A percentile compares a stretch with the other conserved stretches of the same genome.
Conservation (phyloP, 2,888 invertebrate species). For the Pherbina coryleti region DNA sequence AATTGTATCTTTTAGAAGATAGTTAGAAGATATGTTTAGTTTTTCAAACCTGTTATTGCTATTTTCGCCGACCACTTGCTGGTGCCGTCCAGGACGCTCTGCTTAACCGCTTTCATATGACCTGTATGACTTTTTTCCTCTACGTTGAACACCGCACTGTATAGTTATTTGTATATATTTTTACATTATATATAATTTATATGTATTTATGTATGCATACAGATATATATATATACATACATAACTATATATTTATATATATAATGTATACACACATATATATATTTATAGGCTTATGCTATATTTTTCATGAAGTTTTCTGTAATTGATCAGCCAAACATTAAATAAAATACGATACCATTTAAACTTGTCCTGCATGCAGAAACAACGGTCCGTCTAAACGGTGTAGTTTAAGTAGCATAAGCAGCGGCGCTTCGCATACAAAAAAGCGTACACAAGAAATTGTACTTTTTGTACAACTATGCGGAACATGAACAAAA, state of each 20-base stretch:
- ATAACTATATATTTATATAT: slow-evolving; percentile 10
- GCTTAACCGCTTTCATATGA: slow-evolving; percentile 98
- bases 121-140: slow-evolving; percentile 94
- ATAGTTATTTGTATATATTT: slow-evolving; percentile 41
- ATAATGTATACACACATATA: slow-evolving; percentile 3
- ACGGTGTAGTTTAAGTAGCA: too few relatives aligned
- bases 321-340: slow-evolving; percentile 45
- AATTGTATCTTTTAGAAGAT: neutral
- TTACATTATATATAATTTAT: slow-evolving; percentile 38
- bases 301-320: neutral
- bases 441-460: too few relatives aligned
- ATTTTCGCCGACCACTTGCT: slow-evolving; percentile 99
- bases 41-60: slow-evolving; percentile 96
- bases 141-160: slow-evolving; percentile 94
- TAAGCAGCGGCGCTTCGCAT: too few relatives aligned
- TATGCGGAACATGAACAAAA: too few relatives aligned
- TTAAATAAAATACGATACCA: slow-evolving; percentile 32
- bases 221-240: slow-evolving; percentile 18
- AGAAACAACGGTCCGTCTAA: too few relatives aligned
- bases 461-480: too few relatives aligned
- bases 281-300: neutral
- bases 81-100: slow-evolving; percentile 98
- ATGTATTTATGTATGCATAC: slow-evolving; percentile 41
- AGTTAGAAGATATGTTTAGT: slow-evolving; percentile 21
- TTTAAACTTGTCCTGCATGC: slow-evolving; percentile 1